Base-by-base conservation (phyloP, 2,888 invertebrate genomes). In the Philaethria dido region DNA sequence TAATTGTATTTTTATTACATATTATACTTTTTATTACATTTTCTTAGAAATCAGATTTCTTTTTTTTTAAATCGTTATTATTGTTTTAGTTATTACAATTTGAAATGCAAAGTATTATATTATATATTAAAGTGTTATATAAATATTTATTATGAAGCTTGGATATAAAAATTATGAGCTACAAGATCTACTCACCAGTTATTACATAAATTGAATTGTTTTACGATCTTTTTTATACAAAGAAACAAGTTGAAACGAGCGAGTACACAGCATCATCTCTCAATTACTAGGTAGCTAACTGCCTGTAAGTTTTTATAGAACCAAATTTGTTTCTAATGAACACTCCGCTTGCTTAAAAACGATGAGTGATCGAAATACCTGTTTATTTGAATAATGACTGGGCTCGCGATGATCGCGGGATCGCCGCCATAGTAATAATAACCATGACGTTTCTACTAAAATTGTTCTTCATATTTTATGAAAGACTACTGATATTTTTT, bases 271-370 rank as follows among this genome's bases (percentile, higher is more conserved):
- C 44, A 45, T 47, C 29, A 33, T 33, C 25, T 60, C 60, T 45
- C 60, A 60, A 60, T 60, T 60, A 60, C 60, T 29, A 60, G 59
- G 59, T 45, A 60, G 60, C 60, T 59, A 59, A 45, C 44, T 18
- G 44, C 45, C 29, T 60, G n/a, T 57, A 16, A 60, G 45, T 60
- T 60, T 60, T 60, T 60, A 18, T 60, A 25, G 33, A 45, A 29
- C 60, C 45, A 60, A 47, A 60, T 47, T 60, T 45, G 44, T 60
- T 45, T 45, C 33, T 60, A 60, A 60, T 60, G 60, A 60, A 22
- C 22, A 9, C 57, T 42, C 60, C 2, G 29, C 45, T 33, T 45
- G 60, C 45, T 60, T 60, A 45, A 60, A 60, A 60, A 60, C 18
- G 60, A 47, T 60, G 60, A 60, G 60, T 60, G 60, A 45, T 29